phyloP scores from a whole-genome alignment of 2,888 invertebrate species.

The Alcis repandata region DNA sequence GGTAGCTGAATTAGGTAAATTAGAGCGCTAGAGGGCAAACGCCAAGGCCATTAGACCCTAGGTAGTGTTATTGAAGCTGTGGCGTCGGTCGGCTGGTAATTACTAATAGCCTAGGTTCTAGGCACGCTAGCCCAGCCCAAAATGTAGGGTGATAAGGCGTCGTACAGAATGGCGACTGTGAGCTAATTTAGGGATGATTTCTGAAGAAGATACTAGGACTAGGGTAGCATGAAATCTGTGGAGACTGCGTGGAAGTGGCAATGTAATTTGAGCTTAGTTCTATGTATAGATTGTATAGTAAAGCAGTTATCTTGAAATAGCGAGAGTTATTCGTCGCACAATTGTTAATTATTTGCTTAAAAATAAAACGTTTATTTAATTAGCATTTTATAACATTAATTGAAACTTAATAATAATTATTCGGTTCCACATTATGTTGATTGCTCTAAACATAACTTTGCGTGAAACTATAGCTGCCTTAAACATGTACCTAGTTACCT shows the following conservation, averaged over 20 bases:
- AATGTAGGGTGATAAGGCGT: conserved; percentile 14
- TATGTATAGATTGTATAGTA: too few relatives aligned
- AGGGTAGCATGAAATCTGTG: too few relatives aligned
- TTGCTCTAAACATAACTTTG: neutral
- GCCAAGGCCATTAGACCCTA: conserved; percentile 44
- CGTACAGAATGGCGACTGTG: neutral
- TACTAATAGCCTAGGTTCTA: conserved; percentile 39
- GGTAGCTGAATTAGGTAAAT: conserved; percentile 35
- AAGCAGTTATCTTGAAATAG: too few relatives aligned
- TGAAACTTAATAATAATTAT: neutral
- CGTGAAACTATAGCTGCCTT: conserved; percentile 4
- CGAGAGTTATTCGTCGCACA: too few relatives aligned
- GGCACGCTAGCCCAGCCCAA: conserved; percentile 47
- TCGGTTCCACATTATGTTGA: neutral
- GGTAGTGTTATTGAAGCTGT: neutral
- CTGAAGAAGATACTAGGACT: too few relatives aligned
- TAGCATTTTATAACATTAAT: too few relatives aligned
- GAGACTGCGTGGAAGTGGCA: too few relatives aligned
- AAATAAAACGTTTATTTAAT: too few relatives aligned
- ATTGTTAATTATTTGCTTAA: too few relatives aligned
- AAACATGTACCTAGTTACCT: too few relatives aligned
- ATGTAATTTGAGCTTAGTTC: too few relatives aligned
- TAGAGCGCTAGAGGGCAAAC: conserved; percentile 30
- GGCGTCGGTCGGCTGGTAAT: conserved; percentile 25
- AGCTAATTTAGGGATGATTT: neutral